phyloP scores from a whole-genome alignment of 2,888 invertebrate genomes.

The Dichetophora obliterata region DNA sequence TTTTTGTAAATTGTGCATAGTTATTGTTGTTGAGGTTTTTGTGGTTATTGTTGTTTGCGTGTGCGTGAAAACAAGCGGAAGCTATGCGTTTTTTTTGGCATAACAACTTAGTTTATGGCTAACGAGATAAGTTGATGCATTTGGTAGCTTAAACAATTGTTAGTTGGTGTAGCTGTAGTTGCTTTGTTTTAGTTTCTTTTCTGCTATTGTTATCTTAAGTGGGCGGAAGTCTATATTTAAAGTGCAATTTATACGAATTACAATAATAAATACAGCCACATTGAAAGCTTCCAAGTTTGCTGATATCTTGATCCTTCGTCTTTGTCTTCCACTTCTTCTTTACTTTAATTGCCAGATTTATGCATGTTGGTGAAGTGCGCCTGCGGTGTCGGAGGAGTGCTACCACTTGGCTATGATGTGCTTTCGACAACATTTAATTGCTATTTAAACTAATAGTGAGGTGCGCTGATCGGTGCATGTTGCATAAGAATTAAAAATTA shows the following conservation, averaged over 20 bases:
- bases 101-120: constrained; percentile 7
- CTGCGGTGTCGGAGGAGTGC: not conserved
- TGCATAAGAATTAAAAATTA: constrained; percentile 30
- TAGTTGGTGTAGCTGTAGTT: not conserved
- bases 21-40: not conserved
- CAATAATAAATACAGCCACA: not conserved
- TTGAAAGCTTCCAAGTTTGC: not conserved
- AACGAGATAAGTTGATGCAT: not conserved
- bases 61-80: not conserved
- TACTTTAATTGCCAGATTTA: not conserved
- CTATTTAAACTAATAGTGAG: not conserved
- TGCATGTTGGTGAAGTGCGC: not conserved
- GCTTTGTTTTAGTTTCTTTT: not conserved
- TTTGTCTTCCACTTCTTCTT: not conserved
- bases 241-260: constrained; percentile 26
- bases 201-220: not conserved
- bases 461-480: constrained; percentile 10
- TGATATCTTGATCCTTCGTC: too few relatives aligned
- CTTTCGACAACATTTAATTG: constrained; percentile 18
- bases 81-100: not conserved
- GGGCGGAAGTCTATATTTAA: constrained; percentile 27
- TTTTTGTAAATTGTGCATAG: not conserved
- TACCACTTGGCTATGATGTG: not conserved
- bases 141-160: not conserved
- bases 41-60: not conserved